Percentiles rank a stretch among this genome's conserved stretches.
These are phyloP conservation scores for Cloeon dipterum DNA, from an alignment of 2,888 invertebrate species.

Conservation along the genomic window DNA sequence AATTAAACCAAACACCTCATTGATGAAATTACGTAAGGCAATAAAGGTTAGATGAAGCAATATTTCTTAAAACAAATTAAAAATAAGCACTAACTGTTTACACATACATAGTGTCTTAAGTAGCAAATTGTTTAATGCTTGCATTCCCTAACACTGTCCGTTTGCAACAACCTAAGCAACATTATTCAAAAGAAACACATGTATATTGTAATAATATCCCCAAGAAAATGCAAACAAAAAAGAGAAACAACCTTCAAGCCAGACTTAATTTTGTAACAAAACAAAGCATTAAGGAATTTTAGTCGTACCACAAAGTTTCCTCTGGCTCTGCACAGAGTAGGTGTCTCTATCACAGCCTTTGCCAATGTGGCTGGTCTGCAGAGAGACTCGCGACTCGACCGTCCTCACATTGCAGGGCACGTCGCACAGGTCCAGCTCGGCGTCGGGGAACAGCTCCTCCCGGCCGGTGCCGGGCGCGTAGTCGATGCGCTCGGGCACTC, in stretches of 20 bases:
- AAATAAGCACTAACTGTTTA: too few species aligned
- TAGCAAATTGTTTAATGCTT: too few species aligned
- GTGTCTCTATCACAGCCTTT: slow-evolving; percentile 93
- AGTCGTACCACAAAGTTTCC: slow-evolving; percentile 50
- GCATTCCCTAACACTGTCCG: too few species aligned
- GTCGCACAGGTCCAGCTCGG: slow-evolving; percentile 33
- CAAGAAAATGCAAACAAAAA: background rate
- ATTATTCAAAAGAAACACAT: background rate
- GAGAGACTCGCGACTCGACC: slow-evolving; percentile 26
- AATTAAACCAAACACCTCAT: background rate
- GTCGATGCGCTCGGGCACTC: slow-evolving; percentile 62
- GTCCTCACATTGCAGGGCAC: slow-evolving; percentile 21
- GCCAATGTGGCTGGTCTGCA: slow-evolving; percentile 70
- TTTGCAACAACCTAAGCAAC: too few species aligned
- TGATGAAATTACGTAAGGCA: too few species aligned
- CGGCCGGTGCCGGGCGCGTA: slow-evolving; percentile 66
- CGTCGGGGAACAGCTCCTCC: slow-evolving; percentile 57
- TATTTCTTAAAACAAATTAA: too few species aligned
- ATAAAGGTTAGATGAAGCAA: too few species aligned
- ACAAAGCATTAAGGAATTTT: background rate
- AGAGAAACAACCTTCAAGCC: background rate
- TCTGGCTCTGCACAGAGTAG: slow-evolving; percentile 63
- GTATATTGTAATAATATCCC: background rate
- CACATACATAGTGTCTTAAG: too few species aligned
- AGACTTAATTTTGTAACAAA: background rate